Base-by-base conservation (phyloP, 2,888 invertebrate genomes). In the Strigamia transsilvanica region DNA sequence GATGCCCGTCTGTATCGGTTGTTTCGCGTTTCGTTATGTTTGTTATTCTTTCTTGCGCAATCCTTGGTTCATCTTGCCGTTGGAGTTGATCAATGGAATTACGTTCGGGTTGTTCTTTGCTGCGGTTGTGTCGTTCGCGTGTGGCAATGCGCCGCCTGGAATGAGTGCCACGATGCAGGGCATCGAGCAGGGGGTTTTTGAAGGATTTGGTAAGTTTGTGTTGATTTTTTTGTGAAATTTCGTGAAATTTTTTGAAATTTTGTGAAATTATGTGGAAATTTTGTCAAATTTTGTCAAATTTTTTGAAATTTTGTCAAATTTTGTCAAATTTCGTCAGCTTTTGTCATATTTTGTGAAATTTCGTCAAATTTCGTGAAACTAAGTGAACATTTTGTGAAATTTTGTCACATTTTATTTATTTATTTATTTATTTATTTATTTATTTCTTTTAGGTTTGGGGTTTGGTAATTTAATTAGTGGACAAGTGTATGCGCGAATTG, bases 121-220 rank as follows among this genome's bases (percentile, higher is more conserved):
- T 13, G 93, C 94, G 12, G 94, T 96, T 94, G 93, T 95, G 21
- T 94, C 95, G 0, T 96, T 95, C 88, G 95, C 95, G 0, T 94
- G 93, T 86, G 91, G 93, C 83, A 91, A 94, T 0, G 93, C 96
- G 1, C 94, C 95, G 0, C 91, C 93, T 0, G 96, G 95, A 12
- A 94, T 94, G 0, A 94, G 94, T 88, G 94, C 95, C 0, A 96
- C 96, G 15, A 92, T 96, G 86, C 95, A 95, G 91, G 96, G 96
- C 82, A 88, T 96, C 66, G 93, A 95, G 41, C 95, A 96, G 15
- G 95, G 94, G 3, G 90, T 95, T 79, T 96, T 95, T 87, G 96
- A 96, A 89, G 96, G 96, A 18, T 90, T 95, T 15, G 96, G 93
- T 93, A 34, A 80, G 82, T 27, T 42, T 79, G n/a, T n/a, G n/a